Percentiles rank a stretch among this genome's conserved stretches.
Evolutionary conservation across 2,797 vertebrate species (phyloP).

Genomic region (Enteromius radiatus): DNA sequence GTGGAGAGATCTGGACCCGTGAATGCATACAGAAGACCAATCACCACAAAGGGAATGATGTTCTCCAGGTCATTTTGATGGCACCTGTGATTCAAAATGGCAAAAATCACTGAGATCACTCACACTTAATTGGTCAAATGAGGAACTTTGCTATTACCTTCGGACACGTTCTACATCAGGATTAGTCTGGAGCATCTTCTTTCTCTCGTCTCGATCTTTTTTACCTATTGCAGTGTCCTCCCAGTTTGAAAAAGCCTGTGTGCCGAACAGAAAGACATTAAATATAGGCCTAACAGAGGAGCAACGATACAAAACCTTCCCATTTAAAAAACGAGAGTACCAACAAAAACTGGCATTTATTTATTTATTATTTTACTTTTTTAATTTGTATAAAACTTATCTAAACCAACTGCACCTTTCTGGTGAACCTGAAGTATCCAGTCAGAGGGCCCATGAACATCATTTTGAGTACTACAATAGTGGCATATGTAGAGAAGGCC

Average conservation of each 20-base stretch:
- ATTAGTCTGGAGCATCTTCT: slow-evolving; percentile 76
- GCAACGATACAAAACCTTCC: too few relatives aligned
- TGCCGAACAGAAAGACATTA: background rate
- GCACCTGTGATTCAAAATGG: slow-evolving; percentile 71
- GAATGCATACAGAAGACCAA: slow-evolving; percentile 87
- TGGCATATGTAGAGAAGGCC: slow-evolving; percentile 79
- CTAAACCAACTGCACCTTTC: slow-evolving; percentile 73
- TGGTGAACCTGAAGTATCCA: slow-evolving; percentile 74
- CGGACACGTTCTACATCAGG: slow-evolving; percentile 84
- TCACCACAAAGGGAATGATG: slow-evolving; percentile 85
- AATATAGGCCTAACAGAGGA: background rate
- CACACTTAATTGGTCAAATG: background rate
- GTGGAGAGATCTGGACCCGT: slow-evolving; percentile 77
- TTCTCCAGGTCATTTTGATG: slow-evolving; percentile 95
- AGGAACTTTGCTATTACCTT: slow-evolving; percentile 74
- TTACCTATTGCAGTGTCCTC: slow-evolving; percentile 78
- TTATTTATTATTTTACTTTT: background rate
- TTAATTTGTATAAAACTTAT: background rate
- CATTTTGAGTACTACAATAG: slow-evolving; percentile 83
- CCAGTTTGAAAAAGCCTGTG: slow-evolving; percentile 82
- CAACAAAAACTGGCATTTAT: background rate
- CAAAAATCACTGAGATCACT: background rate
- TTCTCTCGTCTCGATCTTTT: slow-evolving; percentile 74
- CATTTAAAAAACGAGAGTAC: background rate
- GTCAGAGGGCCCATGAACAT: slow-evolving; percentile 82